phyloP scores from a whole-genome alignment of 1,140 invertebrate species.

The Muscidifurax raptorellus region DNA sequence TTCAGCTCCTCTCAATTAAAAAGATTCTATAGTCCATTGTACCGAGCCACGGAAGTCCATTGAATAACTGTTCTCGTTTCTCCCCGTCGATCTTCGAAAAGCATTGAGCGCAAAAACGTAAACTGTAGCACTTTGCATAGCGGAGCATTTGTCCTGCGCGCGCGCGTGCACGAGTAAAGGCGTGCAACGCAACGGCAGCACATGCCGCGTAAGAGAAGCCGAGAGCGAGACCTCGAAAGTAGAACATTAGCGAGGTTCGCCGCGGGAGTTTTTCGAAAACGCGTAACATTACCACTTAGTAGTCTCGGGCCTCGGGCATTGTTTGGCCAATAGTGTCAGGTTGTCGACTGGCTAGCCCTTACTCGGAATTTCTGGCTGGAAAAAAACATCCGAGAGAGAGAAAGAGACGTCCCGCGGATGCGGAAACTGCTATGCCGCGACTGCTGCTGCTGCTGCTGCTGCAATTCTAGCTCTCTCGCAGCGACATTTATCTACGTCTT shows the following conservation, averaged over 20 bases:
- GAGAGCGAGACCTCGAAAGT: conserved; percentile 47
- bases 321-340: conserved; percentile 68
- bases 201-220: background rate
- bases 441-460: background rate
- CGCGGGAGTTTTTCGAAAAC: conserved; percentile 65
- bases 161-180: background rate
- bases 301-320: conserved; percentile 61
- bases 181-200: background rate
- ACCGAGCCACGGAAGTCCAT: conserved; percentile 8
- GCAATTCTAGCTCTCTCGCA: background rate
- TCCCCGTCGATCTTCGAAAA: background rate
- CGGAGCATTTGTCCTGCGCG: background rate
- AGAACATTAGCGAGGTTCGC: conserved; percentile 56
- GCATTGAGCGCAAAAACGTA: conserved; percentile 3
- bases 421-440: conserved; percentile 22
- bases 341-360: conserved; percentile 60
- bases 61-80: conserved; percentile 7
- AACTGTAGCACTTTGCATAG: conserved; percentile 33
- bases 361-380: conserved; percentile 57
- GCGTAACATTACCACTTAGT: conserved; percentile 69
- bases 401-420: conserved; percentile 13
- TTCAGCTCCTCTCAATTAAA: background rate
- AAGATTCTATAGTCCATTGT: background rate
- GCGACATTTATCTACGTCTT: conserved; percentile 19
- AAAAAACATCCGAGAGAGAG: conserved; percentile 51